Percentiles rank a stretch among this genome's conserved stretches.
These are phyloP conservation scores for Bellardia pandia DNA, from an alignment of 2,888 invertebrate species.

Conservation along the genomic window DNA sequence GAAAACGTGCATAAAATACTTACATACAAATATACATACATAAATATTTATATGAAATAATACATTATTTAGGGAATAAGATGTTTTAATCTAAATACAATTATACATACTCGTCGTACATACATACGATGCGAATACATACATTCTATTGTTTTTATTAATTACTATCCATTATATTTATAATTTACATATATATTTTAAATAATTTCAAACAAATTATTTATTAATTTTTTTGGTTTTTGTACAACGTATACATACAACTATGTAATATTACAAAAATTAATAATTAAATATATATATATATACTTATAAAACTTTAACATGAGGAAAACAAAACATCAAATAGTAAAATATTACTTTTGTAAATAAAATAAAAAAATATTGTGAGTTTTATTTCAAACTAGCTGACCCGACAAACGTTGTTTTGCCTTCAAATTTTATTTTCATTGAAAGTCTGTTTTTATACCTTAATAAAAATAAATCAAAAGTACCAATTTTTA, in stretches of 20 bases:
- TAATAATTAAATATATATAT: conserved; percentile 27
- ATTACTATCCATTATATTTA: not conserved
- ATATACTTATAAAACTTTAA: conserved; percentile 33
- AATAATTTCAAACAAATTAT: conserved; percentile 14
- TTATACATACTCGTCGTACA: not conserved
- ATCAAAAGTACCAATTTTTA: too few species aligned
- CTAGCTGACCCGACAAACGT: too few species aligned
- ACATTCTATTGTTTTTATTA: conserved; percentile 12
- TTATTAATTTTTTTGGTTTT: conserved; percentile 17
- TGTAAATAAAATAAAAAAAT: conserved; percentile 67
- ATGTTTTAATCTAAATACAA: conserved; percentile 32
- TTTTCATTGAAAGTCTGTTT: too few species aligned
- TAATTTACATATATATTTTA: conserved; percentile 6
- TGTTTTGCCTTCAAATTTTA: too few species aligned
- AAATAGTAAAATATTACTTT: conserved; percentile 73
- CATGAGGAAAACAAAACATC: conserved; percentile 39
- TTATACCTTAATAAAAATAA: too few species aligned
- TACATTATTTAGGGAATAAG: conserved; percentile 46
- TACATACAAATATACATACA: not conserved
- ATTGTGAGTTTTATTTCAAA: conserved; percentile 24
- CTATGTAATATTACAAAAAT: conserved; percentile 25
- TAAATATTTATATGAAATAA: conserved; percentile 4
- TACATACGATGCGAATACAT: not conserved
- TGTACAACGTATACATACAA: conserved; percentile 48
- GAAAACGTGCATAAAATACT: not conserved